Conservation (phyloP, 1,140 invertebrate species). For the Brachionus plicatilis region DNA sequence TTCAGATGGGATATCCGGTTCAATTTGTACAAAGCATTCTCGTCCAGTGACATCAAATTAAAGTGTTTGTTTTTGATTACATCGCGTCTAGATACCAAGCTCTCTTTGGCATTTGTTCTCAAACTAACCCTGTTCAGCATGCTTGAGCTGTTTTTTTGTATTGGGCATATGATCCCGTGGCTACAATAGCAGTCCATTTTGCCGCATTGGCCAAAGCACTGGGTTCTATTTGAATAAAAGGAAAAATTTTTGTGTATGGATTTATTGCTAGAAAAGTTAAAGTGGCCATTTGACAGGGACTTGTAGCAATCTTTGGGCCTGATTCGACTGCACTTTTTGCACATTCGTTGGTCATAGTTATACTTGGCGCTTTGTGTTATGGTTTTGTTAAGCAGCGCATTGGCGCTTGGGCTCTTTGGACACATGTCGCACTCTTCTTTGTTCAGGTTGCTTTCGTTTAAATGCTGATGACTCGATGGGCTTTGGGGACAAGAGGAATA, state of each 20-base stretch:
- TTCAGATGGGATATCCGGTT: background rate
- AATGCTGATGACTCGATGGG: background rate
- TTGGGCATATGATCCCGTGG: background rate
- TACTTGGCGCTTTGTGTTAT: background rate
- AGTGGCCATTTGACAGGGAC: background rate
- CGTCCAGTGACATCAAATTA: conserved; percentile 39
- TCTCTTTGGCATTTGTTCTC: background rate
- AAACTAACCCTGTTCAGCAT: background rate
- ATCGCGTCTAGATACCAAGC: background rate
- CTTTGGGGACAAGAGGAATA: background rate
- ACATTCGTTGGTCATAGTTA: background rate
- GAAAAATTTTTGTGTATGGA: conserved; percentile 13
- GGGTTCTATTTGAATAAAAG: background rate
- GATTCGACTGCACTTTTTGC: background rate
- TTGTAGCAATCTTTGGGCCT: background rate
- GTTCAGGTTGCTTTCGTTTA: background rate
- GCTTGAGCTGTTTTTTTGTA: background rate
- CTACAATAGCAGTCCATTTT: background rate
- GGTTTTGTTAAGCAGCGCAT: background rate
- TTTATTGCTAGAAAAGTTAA: background rate
- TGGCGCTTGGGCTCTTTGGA: background rate
- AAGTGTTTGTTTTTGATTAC: conserved; percentile 9
- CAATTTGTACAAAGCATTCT: conserved; percentile 14
- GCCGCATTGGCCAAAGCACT: background rate
- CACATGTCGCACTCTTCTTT: background rate